Conservation (phyloP, 1,140 invertebrate genomes). For the Musca domestica region DNA sequence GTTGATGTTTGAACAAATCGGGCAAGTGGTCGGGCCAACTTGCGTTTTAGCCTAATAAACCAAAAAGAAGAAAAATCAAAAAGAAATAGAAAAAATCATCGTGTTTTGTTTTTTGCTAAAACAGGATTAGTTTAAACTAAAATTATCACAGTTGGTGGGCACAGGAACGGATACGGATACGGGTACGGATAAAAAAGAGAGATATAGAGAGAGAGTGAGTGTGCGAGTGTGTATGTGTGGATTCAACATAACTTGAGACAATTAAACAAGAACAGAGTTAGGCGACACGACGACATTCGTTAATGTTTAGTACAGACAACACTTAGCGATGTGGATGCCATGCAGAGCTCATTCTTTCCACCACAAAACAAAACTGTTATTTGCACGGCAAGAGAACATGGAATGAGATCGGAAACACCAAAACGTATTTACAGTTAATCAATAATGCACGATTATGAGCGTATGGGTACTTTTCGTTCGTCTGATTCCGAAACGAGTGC, state of each 20-base stretch:
- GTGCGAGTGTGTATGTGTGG: too few relatives aligned
- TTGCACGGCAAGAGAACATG: too few relatives aligned
- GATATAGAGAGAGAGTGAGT: neutral
- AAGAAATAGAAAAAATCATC: slow-evolving; percentile 26
- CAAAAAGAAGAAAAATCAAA: slow-evolving; percentile 27
- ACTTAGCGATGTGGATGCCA: too few relatives aligned
- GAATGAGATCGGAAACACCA: too few relatives aligned
- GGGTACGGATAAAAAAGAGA: neutral
- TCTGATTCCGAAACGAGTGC: neutral
- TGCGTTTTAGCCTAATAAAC: slow-evolving; percentile 29
- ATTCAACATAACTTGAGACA: too few relatives aligned
- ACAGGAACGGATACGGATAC: neutral
- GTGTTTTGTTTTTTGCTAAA: slow-evolving; percentile 1
- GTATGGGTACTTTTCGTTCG: too few relatives aligned
- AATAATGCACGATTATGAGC: neutral
- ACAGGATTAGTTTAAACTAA: slow-evolving; percentile 7
- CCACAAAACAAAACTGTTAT: too few relatives aligned
- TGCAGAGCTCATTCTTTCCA: too few relatives aligned
- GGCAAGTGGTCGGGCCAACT: slow-evolving; percentile 27
- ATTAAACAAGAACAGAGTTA: too few relatives aligned
- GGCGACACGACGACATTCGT: too few relatives aligned
- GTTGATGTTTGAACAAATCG: slow-evolving; percentile 34
- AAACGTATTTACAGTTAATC: too few relatives aligned
- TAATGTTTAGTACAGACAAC: too few relatives aligned
- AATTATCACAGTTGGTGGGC: neutral